These are phyloP conservation scores for Drosophila bipectinata DNA, from an alignment of 1,140 invertebrate genomes.

Conservation along the genomic window DNA sequence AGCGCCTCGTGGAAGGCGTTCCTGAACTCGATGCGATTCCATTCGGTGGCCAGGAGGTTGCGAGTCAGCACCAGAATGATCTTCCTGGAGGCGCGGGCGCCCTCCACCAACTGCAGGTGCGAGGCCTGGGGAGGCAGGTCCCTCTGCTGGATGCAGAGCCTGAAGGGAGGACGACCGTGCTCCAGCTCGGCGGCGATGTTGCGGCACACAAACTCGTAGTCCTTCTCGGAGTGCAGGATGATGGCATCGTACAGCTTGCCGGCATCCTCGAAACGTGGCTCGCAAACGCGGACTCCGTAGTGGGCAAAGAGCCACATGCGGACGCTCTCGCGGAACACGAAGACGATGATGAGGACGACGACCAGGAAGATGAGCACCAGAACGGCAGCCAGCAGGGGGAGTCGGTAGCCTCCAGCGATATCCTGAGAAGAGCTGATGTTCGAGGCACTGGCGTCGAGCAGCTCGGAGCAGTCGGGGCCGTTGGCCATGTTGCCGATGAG, in stretches of 20 bases:
- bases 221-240: slow-evolving; percentile 95
- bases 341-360: slow-evolving; percentile 90
- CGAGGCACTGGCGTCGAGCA: slow-evolving; percentile 88
- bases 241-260: slow-evolving; percentile 97
- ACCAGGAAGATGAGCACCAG: slow-evolving; percentile 90
- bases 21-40: slow-evolving; percentile 93
- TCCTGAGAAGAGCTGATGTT: slow-evolving; percentile 89
- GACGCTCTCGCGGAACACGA: slow-evolving; percentile 93
- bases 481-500: slow-evolving; percentile 85
- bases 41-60: slow-evolving; percentile 94
- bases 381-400: slow-evolving; percentile 92
- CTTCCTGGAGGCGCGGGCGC: slow-evolving; percentile 92
- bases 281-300: slow-evolving; percentile 92
- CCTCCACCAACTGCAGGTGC: slow-evolving; percentile 92
- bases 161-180: slow-evolving; percentile 88
- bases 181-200: slow-evolving; percentile 94
- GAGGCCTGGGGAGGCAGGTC: slow-evolving; percentile 89
- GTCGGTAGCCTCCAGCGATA: slow-evolving; percentile 88
- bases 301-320: slow-evolving; percentile 94
- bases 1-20: slow-evolving; percentile 94
- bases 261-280: slow-evolving; percentile 87
- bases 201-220: slow-evolving; percentile 94
- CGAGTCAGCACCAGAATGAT: slow-evolving; percentile 92
- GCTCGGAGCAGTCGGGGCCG: slow-evolving; percentile 83
- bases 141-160: slow-evolving; percentile 94